Evolutionary conservation across 2,797 vertebrate genomes (phyloP).

Genomic region (Passerculus sandwichensis): DNA sequence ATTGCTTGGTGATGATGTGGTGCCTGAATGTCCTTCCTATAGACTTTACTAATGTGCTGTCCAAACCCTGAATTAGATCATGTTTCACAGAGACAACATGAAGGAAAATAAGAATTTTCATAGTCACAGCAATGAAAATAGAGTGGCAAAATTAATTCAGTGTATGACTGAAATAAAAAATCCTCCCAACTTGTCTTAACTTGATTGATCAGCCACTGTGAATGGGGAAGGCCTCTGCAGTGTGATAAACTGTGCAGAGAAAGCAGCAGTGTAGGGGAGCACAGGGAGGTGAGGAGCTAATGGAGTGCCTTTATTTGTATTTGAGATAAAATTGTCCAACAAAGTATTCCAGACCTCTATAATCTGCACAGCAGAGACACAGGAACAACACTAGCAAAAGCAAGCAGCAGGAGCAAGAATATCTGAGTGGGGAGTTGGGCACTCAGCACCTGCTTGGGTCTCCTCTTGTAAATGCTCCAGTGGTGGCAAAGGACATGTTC

Average conservation of each 20-base stretch:
- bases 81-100: neutral
- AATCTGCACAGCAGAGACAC: neutral
- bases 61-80: neutral
- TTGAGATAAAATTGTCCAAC: neutral
- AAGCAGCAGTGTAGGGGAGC: neutral
- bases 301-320: neutral
- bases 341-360: neutral
- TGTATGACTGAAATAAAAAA: neutral
- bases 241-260: neutral
- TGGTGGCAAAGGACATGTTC: neutral
- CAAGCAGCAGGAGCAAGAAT: neutral
- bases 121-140: neutral
- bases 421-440: neutral
- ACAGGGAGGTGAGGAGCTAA: neutral
- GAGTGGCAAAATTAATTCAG: neutral
- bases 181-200: neutral
- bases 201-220: neutral
- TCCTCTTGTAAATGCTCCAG: neutral
- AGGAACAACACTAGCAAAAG: neutral
- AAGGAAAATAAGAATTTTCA: neutral
- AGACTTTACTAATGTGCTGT: neutral
- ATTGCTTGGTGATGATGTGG: neutral
- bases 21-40: neutral
- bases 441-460: neutral
- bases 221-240: neutral